Conservation (phyloP, 2,797 vertebrate species). For the Fundulus diaphanus region DNA sequence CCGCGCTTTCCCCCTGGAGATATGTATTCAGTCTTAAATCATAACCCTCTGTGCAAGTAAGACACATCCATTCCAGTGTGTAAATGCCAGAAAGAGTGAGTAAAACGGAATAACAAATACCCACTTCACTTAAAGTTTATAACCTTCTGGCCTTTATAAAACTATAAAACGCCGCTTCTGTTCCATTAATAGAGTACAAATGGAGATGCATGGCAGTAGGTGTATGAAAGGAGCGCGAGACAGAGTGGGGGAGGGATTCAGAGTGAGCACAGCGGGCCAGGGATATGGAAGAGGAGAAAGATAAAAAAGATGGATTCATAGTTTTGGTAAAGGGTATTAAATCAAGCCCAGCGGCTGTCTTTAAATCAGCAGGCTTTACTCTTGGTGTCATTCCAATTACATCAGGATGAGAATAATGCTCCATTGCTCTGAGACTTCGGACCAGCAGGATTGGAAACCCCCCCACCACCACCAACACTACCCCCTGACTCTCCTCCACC, state of each 20-base stretch:
- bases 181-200: conserved; percentile 65
- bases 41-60: conserved; percentile 37
- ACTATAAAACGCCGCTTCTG: conserved; percentile 41
- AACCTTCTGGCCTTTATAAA: conserved; percentile 50
- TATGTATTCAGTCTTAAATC: conserved; percentile 52
- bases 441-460: conserved; percentile 74
- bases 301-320: conserved; percentile 77
- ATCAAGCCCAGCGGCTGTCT: conserved; percentile 77
- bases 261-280: conserved; percentile 23
- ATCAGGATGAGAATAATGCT: conserved; percentile 77
- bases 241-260: conserved; percentile 57
- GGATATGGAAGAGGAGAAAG: conserved; percentile 48
- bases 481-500: conserved; percentile 23
- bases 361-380: conserved; percentile 79
- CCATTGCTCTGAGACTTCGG: conserved; percentile 65
- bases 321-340: conserved; percentile 80
- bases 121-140: conserved; percentile 27
- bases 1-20: conserved; percentile 46
- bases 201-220: conserved; percentile 62
- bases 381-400: conserved; percentile 82
- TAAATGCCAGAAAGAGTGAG: conserved; percentile 46
- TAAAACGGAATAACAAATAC: conserved; percentile 31
- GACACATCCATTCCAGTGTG: conserved; percentile 34
- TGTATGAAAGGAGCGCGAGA: conserved; percentile 42
- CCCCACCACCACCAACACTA: conserved; percentile 51